Conservation (phyloP, 2,888 invertebrate genomes). For the Tricholauxania praeusta region DNA sequence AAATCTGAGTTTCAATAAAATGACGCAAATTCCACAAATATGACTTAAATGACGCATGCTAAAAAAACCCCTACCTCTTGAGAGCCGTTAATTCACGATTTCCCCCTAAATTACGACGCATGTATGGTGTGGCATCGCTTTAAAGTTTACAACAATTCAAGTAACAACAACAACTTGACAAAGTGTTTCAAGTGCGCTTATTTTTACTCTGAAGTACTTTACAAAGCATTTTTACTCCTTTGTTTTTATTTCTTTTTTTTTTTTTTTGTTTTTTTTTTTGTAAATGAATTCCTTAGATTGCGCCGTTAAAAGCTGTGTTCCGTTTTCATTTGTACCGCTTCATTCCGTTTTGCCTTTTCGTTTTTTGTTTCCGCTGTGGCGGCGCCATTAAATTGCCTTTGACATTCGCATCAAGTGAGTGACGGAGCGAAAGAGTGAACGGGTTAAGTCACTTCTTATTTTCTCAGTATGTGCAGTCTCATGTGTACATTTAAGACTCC, state of each 20-base stretch:
- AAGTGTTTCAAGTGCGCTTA: slow-evolving; percentile 15
- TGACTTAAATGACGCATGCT: slow-evolving; percentile 5
- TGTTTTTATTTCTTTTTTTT: slow-evolving; percentile 7
- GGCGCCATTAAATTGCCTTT: slow-evolving; percentile 51
- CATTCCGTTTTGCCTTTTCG: slow-evolving; percentile 12
- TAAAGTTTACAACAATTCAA: slow-evolving; percentile 26
- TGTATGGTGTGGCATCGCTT: slow-evolving; percentile 23
- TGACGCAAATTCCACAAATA: slow-evolving; percentile 23
- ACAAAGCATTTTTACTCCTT: slow-evolving; percentile 14
- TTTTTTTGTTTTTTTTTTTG: background rate
- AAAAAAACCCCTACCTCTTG: background rate
- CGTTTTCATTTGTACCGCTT: slow-evolving; percentile 1
- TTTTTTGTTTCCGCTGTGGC: slow-evolving; percentile 42
- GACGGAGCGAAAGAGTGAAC: slow-evolving; percentile 33
- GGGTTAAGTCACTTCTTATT: slow-evolving; percentile 43
- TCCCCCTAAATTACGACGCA: background rate
- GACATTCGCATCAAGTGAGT: slow-evolving; percentile 47
- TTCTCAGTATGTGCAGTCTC: background rate
- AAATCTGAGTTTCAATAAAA: slow-evolving; percentile 35
- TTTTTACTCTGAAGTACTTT: background rate
- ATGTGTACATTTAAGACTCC: background rate
- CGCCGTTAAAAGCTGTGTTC: background rate
- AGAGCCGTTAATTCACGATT: background rate
- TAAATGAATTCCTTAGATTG: too few species aligned
- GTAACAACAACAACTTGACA: slow-evolving; percentile 23